Base-by-base conservation (phyloP, 2,888 invertebrate genomes). In the Nematopogon swammerdamellus region DNA sequence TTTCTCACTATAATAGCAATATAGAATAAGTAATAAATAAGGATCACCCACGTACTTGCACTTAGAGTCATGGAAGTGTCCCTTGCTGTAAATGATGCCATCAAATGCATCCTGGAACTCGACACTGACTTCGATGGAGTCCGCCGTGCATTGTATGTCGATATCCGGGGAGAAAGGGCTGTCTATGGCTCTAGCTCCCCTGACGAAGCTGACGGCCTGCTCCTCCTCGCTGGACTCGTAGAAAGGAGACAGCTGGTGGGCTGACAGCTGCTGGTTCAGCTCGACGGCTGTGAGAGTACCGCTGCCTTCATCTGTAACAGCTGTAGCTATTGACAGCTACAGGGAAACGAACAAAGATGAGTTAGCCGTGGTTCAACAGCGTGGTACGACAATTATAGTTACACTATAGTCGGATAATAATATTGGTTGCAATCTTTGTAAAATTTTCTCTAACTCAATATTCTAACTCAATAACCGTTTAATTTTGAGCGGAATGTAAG, bases 11-110 rank as follows among this genome's bases (percentile, higher is more conserved):
- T n/a, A n/a, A n/a, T n/a, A n/a, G n/a, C n/a, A n/a, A n/a, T n/a
- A n/a, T n/a, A n/a, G n/a, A n/a, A n/a, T n/a, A n/a, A n/a, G n/a
- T n/a, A n/a, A n/a, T n/a, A n/a, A n/a, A n/a, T n/a, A n/a, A n/a
- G n/a, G n/a, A n/a, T n/a, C n/a, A n/a, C n/a, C n/a, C n/a, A 71
- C 81, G 80, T 63, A 86, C 86, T 84, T 82, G 83, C 88, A 88
- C 56, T 82, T 83, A 14, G 85, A 82, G 63, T 88, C 85, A 54
- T 79, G 82, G 60, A 83, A 81, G 57, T 82, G 81, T 14, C 87
- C 87, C 62, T 88, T 87, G 62, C 87, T 88, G 73, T 87, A 88
- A 51, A 88, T 83, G 29, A 88, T 79, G 14, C 88, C 88, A 57
- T 85, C 82, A 58, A 84, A 88, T 0, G 83, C 73, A 52, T 83